Base-by-base conservation (phyloP, 2,113 vertebrate genomes). In the Acrocephalus arundinaceus region DNA sequence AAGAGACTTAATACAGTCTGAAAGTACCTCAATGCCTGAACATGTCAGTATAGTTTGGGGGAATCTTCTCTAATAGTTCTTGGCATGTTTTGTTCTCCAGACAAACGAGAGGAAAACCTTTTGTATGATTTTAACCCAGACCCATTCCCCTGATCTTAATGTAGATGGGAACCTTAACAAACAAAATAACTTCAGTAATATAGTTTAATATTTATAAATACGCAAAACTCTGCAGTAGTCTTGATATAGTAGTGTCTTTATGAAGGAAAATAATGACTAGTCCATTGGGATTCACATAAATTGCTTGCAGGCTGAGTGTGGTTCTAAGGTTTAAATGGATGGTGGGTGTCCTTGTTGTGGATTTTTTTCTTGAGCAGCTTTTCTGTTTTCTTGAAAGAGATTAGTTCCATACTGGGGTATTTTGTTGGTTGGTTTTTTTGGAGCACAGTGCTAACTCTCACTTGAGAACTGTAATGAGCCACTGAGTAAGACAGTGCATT, bases 71-170 rank as follows among this genome's bases (percentile, higher is more conserved):
- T 97, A 94, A 97, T 74, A 87, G 62, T 88, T 95, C 72, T 51
- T 97, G 96, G 58, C 95, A 89, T 86, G 84, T 91, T 96, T 95
- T 95, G 51, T 93, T 96, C 90, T 84, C 51, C 41, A 82, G 68
- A 93, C 52, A 88, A 92, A 95, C 39, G 48, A 73, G 57, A 92
- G 61, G 49, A 89, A 89, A 91, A 89, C 59, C 61, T 51, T 82
- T 63, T 68, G n/a, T 84, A 46, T 91, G 61, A 75, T 63, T 90
- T 86, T 89, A 93, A 93, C 33, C 46, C 87, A 71, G 88, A 66
- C 49, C 54, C 25, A 51, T 59, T 87, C 18, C 12, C 13, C 22
- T 82, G 18, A 23, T 87, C 43, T 75, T 90, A 51, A 24, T 57
- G 46, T 80, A 68, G 46, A 39, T 2, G 19, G 33, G 49, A 92